phyloP scores from a whole-genome alignment of 2,888 invertebrate genomes.

The Drosophila meridiana region DNA sequence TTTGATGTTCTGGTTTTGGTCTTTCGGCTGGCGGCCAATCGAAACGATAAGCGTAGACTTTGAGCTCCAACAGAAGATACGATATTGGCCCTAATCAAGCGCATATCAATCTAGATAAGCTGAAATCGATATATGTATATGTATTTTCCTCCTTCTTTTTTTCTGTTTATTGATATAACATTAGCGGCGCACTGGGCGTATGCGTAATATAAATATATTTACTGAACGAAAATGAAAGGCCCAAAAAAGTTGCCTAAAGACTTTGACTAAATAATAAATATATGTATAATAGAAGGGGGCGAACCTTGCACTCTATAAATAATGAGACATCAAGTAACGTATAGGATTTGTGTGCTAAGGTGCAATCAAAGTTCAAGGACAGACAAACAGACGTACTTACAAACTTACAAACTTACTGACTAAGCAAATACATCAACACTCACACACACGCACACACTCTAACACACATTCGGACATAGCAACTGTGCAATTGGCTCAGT shows the following conservation, averaged over 20 bases:
- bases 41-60: conserved; percentile 56
- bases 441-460: not conserved
- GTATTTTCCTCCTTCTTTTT: not conserved
- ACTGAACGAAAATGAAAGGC: not conserved
- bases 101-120: conserved; percentile 47
- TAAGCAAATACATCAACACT: not conserved
- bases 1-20: conserved; percentile 45
- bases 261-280: not conserved
- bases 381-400: no score
- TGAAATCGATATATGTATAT: conserved; percentile 50
- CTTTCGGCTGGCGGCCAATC: not conserved
- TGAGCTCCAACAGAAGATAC: conserved; percentile 38
- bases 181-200: conserved; percentile 16
- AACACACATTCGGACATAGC: not conserved
- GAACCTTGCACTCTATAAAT: not conserved
- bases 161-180: not conserved
- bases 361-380: conserved; percentile 63
- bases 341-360: conserved; percentile 24
- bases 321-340: not conserved
- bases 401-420: conserved; percentile 16
- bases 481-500: conserved; percentile 29
- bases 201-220: conserved; percentile 29
- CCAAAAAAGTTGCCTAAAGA: not conserved
- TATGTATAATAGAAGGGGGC: no score
- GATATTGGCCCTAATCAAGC: conserved; percentile 32